phyloP scores from a whole-genome alignment of 2,888 invertebrate species.

The Nesidiocoris tenuis region DNA sequence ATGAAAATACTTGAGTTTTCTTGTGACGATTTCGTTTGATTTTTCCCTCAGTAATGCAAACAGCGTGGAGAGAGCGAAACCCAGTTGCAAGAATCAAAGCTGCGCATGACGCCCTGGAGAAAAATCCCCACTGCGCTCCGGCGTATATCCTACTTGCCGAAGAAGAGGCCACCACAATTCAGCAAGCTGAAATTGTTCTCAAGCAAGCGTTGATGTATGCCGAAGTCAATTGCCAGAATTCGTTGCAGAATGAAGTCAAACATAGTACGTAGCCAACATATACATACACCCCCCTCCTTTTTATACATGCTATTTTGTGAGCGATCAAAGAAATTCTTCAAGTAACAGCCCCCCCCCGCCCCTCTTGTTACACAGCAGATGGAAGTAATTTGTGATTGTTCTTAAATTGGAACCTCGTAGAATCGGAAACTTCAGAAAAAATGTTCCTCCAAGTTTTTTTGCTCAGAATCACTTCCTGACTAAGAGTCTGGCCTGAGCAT shows the following conservation, averaged over 20 bases:
- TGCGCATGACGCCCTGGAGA: conserved; percentile 84
- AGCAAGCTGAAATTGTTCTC: conserved; percentile 80
- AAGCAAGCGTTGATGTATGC: conserved; percentile 82
- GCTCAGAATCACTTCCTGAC: too few relatives aligned
- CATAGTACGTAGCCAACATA: conserved; percentile 65
- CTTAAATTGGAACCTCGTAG: too few relatives aligned
- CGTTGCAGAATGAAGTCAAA: conserved; percentile 69
- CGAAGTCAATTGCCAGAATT: conserved; percentile 60
- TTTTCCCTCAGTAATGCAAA: conserved; percentile 73
- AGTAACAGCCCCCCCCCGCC: too few relatives aligned
- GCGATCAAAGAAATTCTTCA: too few relatives aligned
- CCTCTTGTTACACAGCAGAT: too few relatives aligned
- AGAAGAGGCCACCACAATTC: conserved; percentile 91
- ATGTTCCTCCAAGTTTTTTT: too few relatives aligned
- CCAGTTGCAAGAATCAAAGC: conserved; percentile 85
- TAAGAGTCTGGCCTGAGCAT: too few relatives aligned
- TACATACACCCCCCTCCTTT: too few relatives aligned
- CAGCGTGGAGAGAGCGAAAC: conserved; percentile 94
- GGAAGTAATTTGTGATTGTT: too few relatives aligned
- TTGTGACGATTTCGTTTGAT: neutral
- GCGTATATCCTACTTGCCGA: conserved; percentile 94
- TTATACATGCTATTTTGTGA: too few relatives aligned
- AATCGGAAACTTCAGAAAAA: too few relatives aligned
- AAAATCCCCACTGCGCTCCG: conserved; percentile 88
- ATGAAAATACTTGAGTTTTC: neutral